These are phyloP conservation scores for Drosophila dives DNA, from an alignment of 2,888 invertebrate genomes.

Conservation along the genomic window DNA sequence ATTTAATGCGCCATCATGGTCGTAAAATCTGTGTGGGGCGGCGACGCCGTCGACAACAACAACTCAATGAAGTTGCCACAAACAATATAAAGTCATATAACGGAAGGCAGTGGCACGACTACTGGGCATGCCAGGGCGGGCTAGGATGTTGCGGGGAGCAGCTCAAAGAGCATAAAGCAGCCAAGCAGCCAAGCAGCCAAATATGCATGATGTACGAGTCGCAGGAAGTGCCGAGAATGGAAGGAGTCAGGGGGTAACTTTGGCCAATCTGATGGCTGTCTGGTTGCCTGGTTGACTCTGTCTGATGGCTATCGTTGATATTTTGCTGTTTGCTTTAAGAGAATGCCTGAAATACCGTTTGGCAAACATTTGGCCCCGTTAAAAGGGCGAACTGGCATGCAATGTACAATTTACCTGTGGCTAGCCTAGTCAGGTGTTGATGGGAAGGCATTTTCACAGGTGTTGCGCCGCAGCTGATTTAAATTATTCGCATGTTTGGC, in stretches of 20 bases:
- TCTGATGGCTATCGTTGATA: constrained; percentile 22
- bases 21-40: constrained; percentile 69
- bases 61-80: constrained; percentile 67
- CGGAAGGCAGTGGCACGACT: constrained; percentile 21
- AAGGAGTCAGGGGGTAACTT: background rate
- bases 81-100: constrained; percentile 64
- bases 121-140: background rate
- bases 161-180: constrained; percentile 52
- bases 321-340: constrained; percentile 36
- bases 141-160: too few relatives aligned
- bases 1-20: constrained; percentile 68
- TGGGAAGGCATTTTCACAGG: constrained; percentile 65
- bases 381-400: constrained; percentile 1
- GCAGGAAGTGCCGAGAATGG: constrained; percentile 10
- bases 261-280: constrained; percentile 13
- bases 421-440: constrained; percentile 32
- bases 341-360: constrained; percentile 62
- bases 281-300: constrained; percentile 8
- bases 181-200: constrained; percentile 52
- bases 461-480: constrained; percentile 68
- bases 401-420: background rate
- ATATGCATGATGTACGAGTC: constrained; percentile 65
- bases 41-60: constrained; percentile 43
- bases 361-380: constrained; percentile 34
- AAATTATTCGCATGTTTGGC: constrained; percentile 74